phyloP scores from a whole-genome alignment of 2,888 invertebrate species.

The Melieria crassipennis region DNA sequence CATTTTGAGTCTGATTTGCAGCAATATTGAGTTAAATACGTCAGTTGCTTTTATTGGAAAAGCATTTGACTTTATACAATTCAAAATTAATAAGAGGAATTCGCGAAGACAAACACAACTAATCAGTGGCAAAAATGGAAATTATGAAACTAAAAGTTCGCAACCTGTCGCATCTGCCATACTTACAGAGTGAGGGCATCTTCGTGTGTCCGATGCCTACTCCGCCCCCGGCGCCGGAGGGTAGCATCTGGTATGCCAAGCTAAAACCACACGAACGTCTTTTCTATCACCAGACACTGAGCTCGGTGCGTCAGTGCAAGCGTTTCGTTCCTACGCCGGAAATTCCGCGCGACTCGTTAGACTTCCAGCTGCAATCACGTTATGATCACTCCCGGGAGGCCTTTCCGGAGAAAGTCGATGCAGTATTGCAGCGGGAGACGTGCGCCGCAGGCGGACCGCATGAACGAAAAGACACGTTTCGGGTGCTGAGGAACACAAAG shows the following conservation, averaged over 20 bases:
- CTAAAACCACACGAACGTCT: constrained; percentile 66
- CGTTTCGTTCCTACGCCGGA: constrained; percentile 58
- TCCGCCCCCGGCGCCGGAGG: constrained; percentile 46
- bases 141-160: constrained; percentile 37
- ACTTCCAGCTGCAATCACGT: constrained; percentile 73
- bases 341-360: constrained; percentile 75
- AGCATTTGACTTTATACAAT: too few species aligned
- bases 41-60: too few species aligned
- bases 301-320: constrained; percentile 67
- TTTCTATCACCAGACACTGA: constrained; percentile 69
- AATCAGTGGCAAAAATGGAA: constrained; percentile 1
- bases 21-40: too few species aligned
- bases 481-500: constrained; percentile 73
- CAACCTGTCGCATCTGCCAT: constrained; percentile 62
- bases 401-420: constrained; percentile 73
- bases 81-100: too few species aligned
- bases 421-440: constrained; percentile 76
- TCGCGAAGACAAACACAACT: too few species aligned
- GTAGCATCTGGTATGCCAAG: constrained; percentile 59
- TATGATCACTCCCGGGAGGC: constrained; percentile 75
- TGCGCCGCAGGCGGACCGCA: constrained; percentile 64
- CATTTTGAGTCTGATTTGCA: too few species aligned
- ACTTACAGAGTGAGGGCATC: constrained; percentile 66
- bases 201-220: constrained; percentile 63
- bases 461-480: constrained; percentile 64